Conservation (phyloP, 1,140 invertebrate species). For the Metaphire vulgaris region DNA sequence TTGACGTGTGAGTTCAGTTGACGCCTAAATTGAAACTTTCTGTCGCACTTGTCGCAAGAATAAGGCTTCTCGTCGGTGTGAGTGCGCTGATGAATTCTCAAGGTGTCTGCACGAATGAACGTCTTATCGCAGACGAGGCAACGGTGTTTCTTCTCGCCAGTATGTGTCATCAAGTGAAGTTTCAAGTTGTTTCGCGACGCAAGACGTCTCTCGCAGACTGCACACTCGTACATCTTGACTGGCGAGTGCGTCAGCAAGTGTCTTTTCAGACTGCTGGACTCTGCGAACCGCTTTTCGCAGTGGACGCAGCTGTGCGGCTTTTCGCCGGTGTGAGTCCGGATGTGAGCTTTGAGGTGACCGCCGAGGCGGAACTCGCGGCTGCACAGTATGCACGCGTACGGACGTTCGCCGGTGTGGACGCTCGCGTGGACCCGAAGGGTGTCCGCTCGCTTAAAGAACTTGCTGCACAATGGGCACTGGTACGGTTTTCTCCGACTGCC, state of each 20-base stretch:
- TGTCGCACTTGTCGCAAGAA: slow-evolving; percentile 40
- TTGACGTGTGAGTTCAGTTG: slow-evolving; percentile 45
- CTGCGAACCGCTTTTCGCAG: not conserved
- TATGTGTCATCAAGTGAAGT: slow-evolving; percentile 6
- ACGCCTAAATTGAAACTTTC: slow-evolving; percentile 45
- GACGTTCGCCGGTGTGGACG: slow-evolving; percentile 35
- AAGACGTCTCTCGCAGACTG: slow-evolving; percentile 40
- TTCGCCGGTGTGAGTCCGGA: slow-evolving; percentile 89
- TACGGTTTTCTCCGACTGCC: not conserved
- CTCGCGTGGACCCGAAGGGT: slow-evolving; percentile 1
- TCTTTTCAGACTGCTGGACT: not conserved
- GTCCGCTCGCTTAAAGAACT: not conserved
- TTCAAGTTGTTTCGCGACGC: not conserved
- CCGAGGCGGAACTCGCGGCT: slow-evolving; percentile 73
- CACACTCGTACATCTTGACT: not conserved
- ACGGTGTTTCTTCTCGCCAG: slow-evolving; percentile 37
- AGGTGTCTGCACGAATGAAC: slow-evolving; percentile 46
- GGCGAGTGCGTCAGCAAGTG: not conserved
- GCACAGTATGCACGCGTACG: slow-evolving; percentile 55
- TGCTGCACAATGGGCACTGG: slow-evolving; percentile 5
- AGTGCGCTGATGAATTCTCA: slow-evolving; percentile 36
- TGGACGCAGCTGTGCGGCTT: slow-evolving; percentile 60
- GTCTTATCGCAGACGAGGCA: slow-evolving; percentile 48
- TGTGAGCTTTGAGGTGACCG: slow-evolving; percentile 95
- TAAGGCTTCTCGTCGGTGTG: slow-evolving; percentile 38